These are phyloP conservation scores for Hydra vulgaris DNA, from an alignment of 30 jellyfish, hydroid and myxozoan genomes.

Conservation along the genomic window DNA sequence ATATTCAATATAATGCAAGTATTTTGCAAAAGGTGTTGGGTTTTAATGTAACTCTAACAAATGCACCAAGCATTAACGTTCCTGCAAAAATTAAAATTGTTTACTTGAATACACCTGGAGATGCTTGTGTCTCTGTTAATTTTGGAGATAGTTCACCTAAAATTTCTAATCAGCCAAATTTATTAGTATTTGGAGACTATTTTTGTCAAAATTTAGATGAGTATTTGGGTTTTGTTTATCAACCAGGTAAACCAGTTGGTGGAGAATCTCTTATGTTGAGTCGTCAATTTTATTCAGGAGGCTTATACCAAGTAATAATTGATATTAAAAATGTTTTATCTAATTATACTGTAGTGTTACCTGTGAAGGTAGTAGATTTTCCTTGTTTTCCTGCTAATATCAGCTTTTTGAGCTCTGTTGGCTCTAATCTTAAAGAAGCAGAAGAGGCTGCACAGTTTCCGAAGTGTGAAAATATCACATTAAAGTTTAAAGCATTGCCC, in stretches of 20 bases:
- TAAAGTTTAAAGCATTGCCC: neutral
- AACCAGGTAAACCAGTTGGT: neutral
- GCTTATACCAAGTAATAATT: neutral
- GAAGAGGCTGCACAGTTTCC: neutral
- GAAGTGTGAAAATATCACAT: neutral
- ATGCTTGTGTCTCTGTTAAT: neutral
- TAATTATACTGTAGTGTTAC: neutral
- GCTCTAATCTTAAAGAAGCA: neutral
- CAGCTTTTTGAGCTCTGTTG: neutral
- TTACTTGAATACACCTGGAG: neutral
- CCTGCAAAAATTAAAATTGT: neutral
- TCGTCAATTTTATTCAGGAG: neutral
- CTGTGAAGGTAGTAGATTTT: neutral
- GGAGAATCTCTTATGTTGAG: neutral
- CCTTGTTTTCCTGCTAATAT: neutral
- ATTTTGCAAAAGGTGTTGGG: neutral
- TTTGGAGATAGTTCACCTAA: neutral
- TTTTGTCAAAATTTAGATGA: neutral
- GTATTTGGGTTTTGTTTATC: neutral
- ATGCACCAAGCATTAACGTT: neutral
- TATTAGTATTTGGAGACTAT: neutral
- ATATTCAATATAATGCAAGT: neutral
- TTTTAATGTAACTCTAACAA: neutral
- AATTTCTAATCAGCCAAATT: neutral
- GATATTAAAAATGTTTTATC: neutral